A percentile compares a stretch with the other conserved stretches of the same genome.
These are phyloP conservation scores for Lissocephala sabroskyi DNA, from an alignment of 2,888 invertebrate species.

Conservation along the genomic window DNA sequence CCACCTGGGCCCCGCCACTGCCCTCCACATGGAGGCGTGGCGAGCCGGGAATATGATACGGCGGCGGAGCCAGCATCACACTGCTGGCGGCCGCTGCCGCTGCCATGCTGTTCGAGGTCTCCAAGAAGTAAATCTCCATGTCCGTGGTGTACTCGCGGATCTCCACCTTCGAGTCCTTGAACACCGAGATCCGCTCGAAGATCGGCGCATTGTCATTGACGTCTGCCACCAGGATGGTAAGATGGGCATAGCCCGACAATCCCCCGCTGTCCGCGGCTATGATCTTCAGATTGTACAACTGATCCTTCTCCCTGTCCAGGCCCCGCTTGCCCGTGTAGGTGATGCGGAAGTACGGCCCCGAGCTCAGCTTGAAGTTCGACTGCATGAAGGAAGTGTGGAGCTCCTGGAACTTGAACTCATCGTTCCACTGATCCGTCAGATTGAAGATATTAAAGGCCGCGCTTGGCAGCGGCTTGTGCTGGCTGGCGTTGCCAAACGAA, in stretches of 20 bases:
- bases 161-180: slow-evolving; percentile 79
- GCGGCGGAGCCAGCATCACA: slow-evolving; percentile 49
- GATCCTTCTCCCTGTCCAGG: slow-evolving; percentile 84
- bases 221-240: slow-evolving; percentile 82
- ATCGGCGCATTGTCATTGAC: slow-evolving; percentile 86
- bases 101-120: slow-evolving; percentile 48
- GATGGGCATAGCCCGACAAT: slow-evolving; percentile 80
- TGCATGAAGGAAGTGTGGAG: slow-evolving; percentile 69
- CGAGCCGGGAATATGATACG: slow-evolving; percentile 68
- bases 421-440: slow-evolving; percentile 70
- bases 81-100: slow-evolving; percentile 35
- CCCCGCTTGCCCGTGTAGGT: slow-evolving; percentile 69
- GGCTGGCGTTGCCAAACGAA: slow-evolving; percentile 66
- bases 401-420: slow-evolving; percentile 69
- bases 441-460: slow-evolving; percentile 67
- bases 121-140: slow-evolving; percentile 72
- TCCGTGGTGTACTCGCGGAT: slow-evolving; percentile 77
- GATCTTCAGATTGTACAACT: slow-evolving; percentile 79
- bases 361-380: slow-evolving; percentile 55
- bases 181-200: slow-evolving; percentile 81
- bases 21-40: slow-evolving; percentile 53
- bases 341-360: slow-evolving; percentile 66
- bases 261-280: slow-evolving; percentile 86
- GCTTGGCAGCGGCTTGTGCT: slow-evolving; percentile 60
- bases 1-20: not conserved